phyloP scores from a whole-genome alignment of 1,140 invertebrate genomes.

The Teleogryllus occipitalis region DNA sequence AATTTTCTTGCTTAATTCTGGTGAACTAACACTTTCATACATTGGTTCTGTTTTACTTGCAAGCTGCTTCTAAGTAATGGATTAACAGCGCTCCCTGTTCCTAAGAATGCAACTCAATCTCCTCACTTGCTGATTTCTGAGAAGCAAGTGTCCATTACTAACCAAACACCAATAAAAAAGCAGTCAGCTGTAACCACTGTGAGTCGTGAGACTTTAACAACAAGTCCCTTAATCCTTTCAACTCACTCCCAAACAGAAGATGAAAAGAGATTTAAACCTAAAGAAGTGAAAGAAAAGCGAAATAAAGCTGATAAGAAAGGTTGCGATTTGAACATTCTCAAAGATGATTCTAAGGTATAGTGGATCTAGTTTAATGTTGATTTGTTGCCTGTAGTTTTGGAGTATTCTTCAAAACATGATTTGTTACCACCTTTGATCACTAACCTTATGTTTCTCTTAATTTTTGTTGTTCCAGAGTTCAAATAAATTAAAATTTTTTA shows the following conservation, averaged over 20 bases:
- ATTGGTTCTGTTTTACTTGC: constrained; percentile 8
- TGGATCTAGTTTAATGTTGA: no score
- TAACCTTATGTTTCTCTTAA: background rate
- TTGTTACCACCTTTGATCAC: background rate
- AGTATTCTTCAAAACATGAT: background rate
- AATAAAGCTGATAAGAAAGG: constrained; percentile 36
- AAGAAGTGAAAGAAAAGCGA: constrained; percentile 36
- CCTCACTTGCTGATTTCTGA: background rate
- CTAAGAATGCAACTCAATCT: background rate
- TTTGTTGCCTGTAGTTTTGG: no score
- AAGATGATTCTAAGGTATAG: constrained; percentile 27
- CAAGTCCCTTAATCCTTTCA: constrained; percentile 4
- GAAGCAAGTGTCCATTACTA: background rate
- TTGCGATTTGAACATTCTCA: constrained; percentile 22
- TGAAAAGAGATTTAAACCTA: constrained; percentile 28
- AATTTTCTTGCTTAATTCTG: background rate
- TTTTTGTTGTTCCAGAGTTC: background rate
- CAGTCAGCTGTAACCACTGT: no score
- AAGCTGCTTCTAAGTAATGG: constrained; percentile 11
- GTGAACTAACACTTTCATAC: background rate
- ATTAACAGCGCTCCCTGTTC: background rate
- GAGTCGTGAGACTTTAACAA: background rate
- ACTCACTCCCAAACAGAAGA: constrained; percentile 16
- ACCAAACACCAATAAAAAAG: background rate
- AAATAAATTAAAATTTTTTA: background rate